Percentiles rank a stretch among this genome's conserved stretches.
These are phyloP conservation scores for Dasypogon diadema DNA, from an alignment of 2,888 invertebrate genomes.

Conservation along the genomic window DNA sequence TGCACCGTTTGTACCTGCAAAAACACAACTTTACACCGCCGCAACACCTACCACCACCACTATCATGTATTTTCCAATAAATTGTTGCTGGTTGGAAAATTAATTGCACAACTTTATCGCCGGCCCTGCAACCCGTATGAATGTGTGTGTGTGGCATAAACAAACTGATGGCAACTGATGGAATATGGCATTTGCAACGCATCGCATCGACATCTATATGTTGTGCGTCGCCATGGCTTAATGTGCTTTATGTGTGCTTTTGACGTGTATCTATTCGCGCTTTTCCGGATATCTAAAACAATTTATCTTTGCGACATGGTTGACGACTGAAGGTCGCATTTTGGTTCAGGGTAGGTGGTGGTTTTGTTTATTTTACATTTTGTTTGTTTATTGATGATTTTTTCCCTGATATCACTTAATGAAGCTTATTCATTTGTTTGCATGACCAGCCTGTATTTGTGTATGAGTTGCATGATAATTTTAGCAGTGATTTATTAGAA, in stretches of 20 bases:
- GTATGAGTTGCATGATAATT: neutral
- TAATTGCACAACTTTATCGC: neutral
- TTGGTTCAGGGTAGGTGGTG: slow-evolving; percentile 90
- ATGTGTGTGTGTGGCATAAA: neutral
- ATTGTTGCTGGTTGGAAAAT: neutral
- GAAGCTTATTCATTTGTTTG: neutral
- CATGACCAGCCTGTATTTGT: too few species aligned
- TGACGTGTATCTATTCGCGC: neutral
- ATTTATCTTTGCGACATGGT: neutral
- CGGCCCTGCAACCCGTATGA: neutral
- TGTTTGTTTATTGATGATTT: neutral
- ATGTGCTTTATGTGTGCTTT: neutral
- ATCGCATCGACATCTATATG: neutral
- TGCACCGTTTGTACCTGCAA: neutral
- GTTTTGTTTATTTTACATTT: slow-evolving; percentile 55
- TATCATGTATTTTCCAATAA: neutral
- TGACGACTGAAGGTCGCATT: slow-evolving; percentile 78
- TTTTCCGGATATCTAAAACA: slow-evolving; percentile 7
- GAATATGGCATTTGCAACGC: neutral
- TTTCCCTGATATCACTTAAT: slow-evolving; percentile 1
- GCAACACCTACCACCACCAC: neutral
- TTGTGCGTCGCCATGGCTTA: neutral
- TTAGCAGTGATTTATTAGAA: neutral
- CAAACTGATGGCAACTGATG: neutral
- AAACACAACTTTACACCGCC: neutral